Evolutionary conservation across 1,140 invertebrate species (phyloP).

Genomic region (Bombus ignitus): DNA sequence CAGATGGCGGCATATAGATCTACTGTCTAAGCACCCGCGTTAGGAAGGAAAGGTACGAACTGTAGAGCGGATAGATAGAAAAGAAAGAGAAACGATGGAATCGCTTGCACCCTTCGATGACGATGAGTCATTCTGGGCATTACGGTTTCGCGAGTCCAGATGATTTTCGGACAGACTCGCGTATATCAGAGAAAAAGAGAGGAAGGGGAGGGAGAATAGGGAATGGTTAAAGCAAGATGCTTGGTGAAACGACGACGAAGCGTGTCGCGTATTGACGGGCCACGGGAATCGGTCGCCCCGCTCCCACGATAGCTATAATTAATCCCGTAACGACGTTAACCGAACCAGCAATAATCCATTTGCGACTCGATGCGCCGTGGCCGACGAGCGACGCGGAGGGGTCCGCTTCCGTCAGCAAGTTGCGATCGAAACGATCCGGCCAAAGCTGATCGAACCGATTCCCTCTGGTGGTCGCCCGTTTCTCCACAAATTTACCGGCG

Average conservation of each 20-base stretch:
- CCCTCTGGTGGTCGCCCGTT: neutral
- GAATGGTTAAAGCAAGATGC: neutral
- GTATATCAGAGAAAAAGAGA: neutral
- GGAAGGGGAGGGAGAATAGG: neutral
- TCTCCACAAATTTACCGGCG: neutral
- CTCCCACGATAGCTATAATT: slow-evolving; percentile 55
- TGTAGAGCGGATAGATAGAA: neutral
- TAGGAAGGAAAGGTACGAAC: neutral
- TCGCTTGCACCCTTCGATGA: neutral
- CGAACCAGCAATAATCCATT: slow-evolving; percentile 62
- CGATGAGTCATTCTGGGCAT: slow-evolving; percentile 33
- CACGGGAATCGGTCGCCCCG: slow-evolving; percentile 28
- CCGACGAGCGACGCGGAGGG: neutral
- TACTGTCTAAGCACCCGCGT: neutral
- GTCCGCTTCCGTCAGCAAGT: neutral
- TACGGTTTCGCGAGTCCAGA: slow-evolving; percentile 3
- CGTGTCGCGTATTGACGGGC: slow-evolving; percentile 30
- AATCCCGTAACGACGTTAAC: slow-evolving; percentile 60
- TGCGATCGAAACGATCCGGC: neutral
- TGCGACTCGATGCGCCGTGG: slow-evolving; percentile 34
- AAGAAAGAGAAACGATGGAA: no score
- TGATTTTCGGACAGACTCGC: neutral
- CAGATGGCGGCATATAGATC: neutral
- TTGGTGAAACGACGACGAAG: slow-evolving; percentile 1
- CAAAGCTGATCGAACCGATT: neutral